Conservation (phyloP, 2,888 invertebrate species). For the Epirrita christyi region DNA sequence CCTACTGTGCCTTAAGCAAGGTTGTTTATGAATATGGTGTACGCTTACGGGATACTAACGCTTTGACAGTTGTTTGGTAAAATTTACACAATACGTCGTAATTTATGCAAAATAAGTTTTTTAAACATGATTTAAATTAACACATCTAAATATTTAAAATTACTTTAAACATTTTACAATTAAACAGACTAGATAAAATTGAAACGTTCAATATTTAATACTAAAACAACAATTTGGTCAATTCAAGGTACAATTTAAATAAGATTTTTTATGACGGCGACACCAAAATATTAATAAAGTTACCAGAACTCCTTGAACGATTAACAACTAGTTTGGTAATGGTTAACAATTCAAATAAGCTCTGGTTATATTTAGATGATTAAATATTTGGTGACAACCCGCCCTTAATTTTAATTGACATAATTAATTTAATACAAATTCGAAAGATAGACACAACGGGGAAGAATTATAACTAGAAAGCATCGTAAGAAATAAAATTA, state of each 20-base stretch:
- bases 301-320: not conserved
- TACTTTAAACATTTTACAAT: conserved; percentile 21
- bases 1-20: no score
- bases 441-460: conserved; percentile 9
- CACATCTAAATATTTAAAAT: conserved; percentile 20
- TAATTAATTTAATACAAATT: conserved; percentile 52
- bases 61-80: no score
- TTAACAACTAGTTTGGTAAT: not conserved
- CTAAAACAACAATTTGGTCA: conserved; percentile 74
- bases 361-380: conserved; percentile 3
- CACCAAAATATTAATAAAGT: conserved; percentile 6
- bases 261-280: conserved; percentile 46
- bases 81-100: conserved; percentile 8
- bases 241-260: conserved; percentile 55
- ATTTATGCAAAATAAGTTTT: conserved; percentile 12
- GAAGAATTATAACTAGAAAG: conserved; percentile 1
- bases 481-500: not conserved
- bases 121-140: conserved; percentile 21
- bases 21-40: no score
- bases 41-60: no score
- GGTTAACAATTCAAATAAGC: not conserved
- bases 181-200: conserved; percentile 61
- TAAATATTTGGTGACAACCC: not conserved
- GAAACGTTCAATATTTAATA: conserved; percentile 52
- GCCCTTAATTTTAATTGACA: conserved; percentile 55